Evolutionary conservation across 2,113 vertebrate species (phyloP), one percentile per base, ranked within the genome.

Genomic region (Lanius collurio): DNA sequence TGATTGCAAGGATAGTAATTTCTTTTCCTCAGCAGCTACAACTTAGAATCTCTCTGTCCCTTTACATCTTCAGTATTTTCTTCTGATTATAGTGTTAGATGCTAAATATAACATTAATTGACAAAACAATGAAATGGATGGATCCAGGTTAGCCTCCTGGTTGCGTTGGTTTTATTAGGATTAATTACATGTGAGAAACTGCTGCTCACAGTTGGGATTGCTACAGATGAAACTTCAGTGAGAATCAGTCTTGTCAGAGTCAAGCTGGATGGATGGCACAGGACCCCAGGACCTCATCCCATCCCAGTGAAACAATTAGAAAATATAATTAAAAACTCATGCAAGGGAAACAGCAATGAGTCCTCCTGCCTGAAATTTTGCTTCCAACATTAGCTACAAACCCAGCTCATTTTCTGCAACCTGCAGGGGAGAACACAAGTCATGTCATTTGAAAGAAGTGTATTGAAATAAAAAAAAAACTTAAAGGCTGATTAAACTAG

Each of bases 71-170:
- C 46, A 86, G 50, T 67, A 46, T 86, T 81, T 91, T 87, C 73
- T 78, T 75, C 52, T 68, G 87, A 83, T 65, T 63, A 33, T 14
- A 81, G 30, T 33, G 27, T 63, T 82, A 84, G 65, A 84, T 31
- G 21, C 73, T 91, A 89, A 93, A 93, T 68, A 76, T 59, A 89
- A 55, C 53, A 79, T 42, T 69, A 94, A 87, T 70, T 81, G 84
- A 67, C 35, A 89, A 87, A 91, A 82, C 65, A 79, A 93, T 87
- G 73, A 94, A 93, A 89, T 17, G n/a, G 77, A 23, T 23, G 49
- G 42, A 87, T 84, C 19, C 52, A 78, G 74, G 81, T 84, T 77
- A 91, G 47, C 73, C 77, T 87, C 81, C 81, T 71, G 30, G 18
- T 89, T 91, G 13, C 16, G 35, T 3, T 87, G 30, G 47, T 50